Evolutionary conservation across 2,797 vertebrate genomes (phyloP).

Genomic region (Onychomys arenicola): DNA sequence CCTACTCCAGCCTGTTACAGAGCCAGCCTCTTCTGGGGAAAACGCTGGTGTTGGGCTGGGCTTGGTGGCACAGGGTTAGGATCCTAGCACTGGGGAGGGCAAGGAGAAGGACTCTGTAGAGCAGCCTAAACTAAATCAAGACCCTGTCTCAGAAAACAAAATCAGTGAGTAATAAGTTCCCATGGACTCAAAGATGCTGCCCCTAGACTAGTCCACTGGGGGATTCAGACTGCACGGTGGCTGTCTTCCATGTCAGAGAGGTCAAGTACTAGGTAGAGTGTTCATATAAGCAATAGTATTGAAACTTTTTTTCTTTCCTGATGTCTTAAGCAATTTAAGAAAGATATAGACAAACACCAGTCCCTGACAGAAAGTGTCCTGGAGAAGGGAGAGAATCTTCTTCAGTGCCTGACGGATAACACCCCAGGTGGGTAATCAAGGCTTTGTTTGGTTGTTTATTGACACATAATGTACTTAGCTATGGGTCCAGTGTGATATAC

Average conservation of each 20-base stretch:
- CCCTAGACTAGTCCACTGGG: not conserved
- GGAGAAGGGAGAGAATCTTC: conserved; percentile 92
- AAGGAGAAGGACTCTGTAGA: not conserved
- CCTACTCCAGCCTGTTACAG: not conserved
- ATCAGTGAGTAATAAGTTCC: not conserved
- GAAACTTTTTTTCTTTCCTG: conserved; percentile 2
- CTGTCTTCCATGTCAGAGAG: not conserved
- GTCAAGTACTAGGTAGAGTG: not conserved
- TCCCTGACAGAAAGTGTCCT: conserved; percentile 91
- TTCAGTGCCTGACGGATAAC: conserved; percentile 90
- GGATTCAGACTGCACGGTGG: not conserved
- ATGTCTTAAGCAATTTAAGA: conserved; percentile 91
- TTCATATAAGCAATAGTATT: conserved; percentile 40
- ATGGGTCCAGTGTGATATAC: not conserved
- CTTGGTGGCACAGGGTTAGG: not conserved
- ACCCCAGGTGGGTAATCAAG: conserved; percentile 89
- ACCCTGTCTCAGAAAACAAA: not conserved
- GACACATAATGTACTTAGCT: not conserved
- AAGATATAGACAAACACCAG: conserved; percentile 90
- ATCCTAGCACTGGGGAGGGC: too few species aligned
- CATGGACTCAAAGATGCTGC: not conserved
- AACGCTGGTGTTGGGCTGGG: not conserved
- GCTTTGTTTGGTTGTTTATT: not conserved
- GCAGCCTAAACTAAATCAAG: not conserved
- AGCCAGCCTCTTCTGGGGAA: not conserved